Base-by-base conservation (phyloP, 2,888 invertebrate species). In the Gerosis bhagava region DNA sequence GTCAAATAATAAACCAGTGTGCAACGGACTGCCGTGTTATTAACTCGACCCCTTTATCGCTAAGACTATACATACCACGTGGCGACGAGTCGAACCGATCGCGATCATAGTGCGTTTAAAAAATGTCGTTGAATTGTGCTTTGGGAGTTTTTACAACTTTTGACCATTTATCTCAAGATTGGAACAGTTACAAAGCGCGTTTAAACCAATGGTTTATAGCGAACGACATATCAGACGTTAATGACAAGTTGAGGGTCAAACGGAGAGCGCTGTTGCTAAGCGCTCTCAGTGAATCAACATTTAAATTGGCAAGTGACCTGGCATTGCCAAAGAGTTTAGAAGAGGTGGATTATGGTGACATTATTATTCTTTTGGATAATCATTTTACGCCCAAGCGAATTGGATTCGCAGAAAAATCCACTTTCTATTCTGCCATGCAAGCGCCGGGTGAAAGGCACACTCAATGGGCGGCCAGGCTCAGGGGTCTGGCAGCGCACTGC, bases 351-450 rank as follows among this genome's bases (percentile, higher is more conserved):
- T 53, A 43, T 22, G 51, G 41, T 8, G 35, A 11, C 1, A 46
- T 56, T 3, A 2, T 53, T 6, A 16, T 41, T 12, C 16, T 50
- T 10, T 22, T 56, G 5, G 48, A 51, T 32, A 22, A 26, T 5
- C 57, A 57, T 25, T 55, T 50, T 29, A 50, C 42, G 11, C 53
- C 54, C 13, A 56, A 54, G 36, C 26, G 42, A 41, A 6, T 54
- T 12, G 35, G 35, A 8, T 35, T 50, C 28, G 47, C 52, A 1
- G 55, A 50, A 26, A 39, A 37, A 31, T 49, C 26, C 10, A 45
- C 15, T 46, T 48, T 22, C 43, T 60, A 41, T 24, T 41, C 41
- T 22, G 13, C 41, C 22, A 12, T 11, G 10, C 41, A 41, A 22
- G 13, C 31, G 12, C 49, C 41, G 26, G 51, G 34, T n/a, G 45